phyloP scores from a whole-genome alignment of 92 coral and sea anemone genomes.

The Zoanthus sansibaricus region DNA sequence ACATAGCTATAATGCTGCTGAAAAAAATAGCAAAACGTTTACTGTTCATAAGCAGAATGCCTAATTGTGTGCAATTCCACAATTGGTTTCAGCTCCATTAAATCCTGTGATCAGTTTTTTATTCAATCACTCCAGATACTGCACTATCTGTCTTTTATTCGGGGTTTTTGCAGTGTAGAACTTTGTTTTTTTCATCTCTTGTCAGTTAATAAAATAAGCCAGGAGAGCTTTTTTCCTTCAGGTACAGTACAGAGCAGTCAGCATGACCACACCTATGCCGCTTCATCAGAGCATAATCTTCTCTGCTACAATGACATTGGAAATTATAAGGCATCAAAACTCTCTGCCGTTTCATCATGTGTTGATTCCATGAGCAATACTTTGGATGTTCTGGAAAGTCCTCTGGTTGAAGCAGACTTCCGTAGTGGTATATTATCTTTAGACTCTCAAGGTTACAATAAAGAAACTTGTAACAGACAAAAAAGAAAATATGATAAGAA shows the following conservation, averaged over 20 bases:
- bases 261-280: conserved; percentile 42
- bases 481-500: background rate
- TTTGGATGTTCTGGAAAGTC: background rate
- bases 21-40: too few species aligned
- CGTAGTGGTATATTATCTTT: background rate
- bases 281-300: background rate
- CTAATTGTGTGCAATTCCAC: too few species aligned
- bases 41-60: too few species aligned
- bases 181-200: too few species aligned
- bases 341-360: background rate
- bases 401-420: background rate
- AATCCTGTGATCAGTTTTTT: too few species aligned
- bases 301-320: background rate
- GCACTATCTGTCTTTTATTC: too few species aligned
- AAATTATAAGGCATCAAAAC: background rate
- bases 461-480: conserved; percentile 8
- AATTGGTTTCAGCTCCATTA: too few species aligned
- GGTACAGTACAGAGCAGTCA: conserved; percentile 16
- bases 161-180: too few species aligned
- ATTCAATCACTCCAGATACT: too few species aligned
- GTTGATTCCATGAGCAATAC: background rate
- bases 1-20: too few species aligned
- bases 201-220: background rate
- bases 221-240: background rate
- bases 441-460: background rate